Base-by-base conservation (phyloP, 1,140 invertebrate species). In the Brachionus rubens region DNA sequence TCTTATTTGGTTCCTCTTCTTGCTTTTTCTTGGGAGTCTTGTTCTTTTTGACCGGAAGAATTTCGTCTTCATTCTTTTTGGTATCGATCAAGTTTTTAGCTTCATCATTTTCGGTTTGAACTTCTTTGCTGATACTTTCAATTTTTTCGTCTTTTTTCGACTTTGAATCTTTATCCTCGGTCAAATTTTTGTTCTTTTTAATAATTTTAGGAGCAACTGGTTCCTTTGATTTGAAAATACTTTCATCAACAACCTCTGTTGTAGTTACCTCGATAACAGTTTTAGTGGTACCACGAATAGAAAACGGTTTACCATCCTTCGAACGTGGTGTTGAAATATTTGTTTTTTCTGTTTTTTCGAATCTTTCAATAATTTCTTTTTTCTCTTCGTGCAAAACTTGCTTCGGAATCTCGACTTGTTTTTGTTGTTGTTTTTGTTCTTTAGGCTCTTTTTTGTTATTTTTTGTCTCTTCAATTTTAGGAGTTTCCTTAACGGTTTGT, bases 181-280 rank as follows among this genome's bases (percentile, higher is more conserved):
- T 56, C 52, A 16, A 14, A 14, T 24, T 33, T 6, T 56, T 28
- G 5, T 16, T 56, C 12, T 6, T 6, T 21, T 16, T 56, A 33
- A 9, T 46, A 7, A 14, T 46, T 46, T 16, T 46, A 7, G 3
- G 5, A 3, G 43, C 5, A 7, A 14, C 3, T 46, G 9, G 9
- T 46, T 46, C 43, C 14, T 65, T 43, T 12, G 40, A 40, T 52
- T 72, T 72, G 16, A 72, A 72, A 33, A 41, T 41, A 30, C 36
- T 72, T 30, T 72, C 68, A n/a, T 72, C 68, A 1, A 72, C 68
- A 21, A 54, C 21, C 21, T 72, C 68, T 26, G 46, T 72, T 33
- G 68, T 72, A 10, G 68, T 72, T n/a, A 72, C 68, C 26, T 72
- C 50, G 21, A 72, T 52, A 1, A 72, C 28, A n/a, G 68, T 72